Evolutionary conservation across 2,797 vertebrate species (phyloP).

Genomic region (Etheostoma perlongum): DNA sequence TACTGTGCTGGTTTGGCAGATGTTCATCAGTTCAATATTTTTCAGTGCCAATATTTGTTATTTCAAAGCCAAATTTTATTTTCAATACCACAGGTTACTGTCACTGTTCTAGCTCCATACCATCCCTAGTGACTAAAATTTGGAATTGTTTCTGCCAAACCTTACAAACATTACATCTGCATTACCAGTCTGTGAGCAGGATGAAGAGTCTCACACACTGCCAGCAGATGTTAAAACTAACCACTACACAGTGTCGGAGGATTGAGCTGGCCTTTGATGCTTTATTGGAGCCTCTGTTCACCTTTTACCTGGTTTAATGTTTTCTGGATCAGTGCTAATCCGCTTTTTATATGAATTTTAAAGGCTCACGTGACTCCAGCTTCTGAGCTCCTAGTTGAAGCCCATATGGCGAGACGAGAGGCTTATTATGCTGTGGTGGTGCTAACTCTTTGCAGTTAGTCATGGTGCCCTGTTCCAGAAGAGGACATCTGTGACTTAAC

Average conservation of each 20-base stretch:
- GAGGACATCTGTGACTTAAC: constrained; percentile 3
- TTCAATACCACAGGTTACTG: no score
- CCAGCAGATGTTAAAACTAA: background rate
- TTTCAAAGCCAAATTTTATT: no score
- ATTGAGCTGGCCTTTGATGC: constrained; percentile 5
- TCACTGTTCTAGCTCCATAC: no score
- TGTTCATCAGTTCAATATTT: no score
- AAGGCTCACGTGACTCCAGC: constrained; percentile 14
- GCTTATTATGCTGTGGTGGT: background rate
- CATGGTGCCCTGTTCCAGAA: background rate
- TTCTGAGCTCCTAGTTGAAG: constrained; percentile 13
- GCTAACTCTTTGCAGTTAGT: constrained; percentile 13
- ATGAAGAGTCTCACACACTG: no score
- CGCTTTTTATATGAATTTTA: background rate
- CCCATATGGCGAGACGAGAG: constrained; percentile 2
- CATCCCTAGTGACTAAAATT: no score
- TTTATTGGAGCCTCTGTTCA: background rate
- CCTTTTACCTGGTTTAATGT: constrained; percentile 21
- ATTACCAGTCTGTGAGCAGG: no score
- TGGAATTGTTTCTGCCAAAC: no score
- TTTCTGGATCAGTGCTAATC: constrained; percentile 30
- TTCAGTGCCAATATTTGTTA: no score
- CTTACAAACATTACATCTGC: no score
- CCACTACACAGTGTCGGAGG: background rate
- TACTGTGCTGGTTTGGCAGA: no score